These are phyloP conservation scores for Syngnathus rostellatus DNA, from an alignment of 2,797 vertebrate genomes.

Conservation along the genomic window DNA sequence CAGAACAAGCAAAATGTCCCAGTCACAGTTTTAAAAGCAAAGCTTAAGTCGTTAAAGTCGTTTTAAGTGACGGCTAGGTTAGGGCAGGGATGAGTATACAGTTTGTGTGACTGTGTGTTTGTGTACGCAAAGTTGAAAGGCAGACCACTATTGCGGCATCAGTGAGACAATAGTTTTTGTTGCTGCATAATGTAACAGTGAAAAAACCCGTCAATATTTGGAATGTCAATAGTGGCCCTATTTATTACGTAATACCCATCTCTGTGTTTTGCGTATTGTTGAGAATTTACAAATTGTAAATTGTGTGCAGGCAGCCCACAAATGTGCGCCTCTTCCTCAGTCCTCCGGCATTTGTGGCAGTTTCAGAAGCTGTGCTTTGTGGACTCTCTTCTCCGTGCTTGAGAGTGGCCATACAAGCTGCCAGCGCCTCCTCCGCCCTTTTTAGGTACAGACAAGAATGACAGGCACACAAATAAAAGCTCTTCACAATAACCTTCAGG, in stretches of 20 bases:
- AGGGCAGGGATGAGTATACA: neutral
- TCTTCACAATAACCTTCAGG: neutral
- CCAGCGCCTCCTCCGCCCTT: constrained; percentile 72
- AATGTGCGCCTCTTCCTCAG: constrained; percentile 80
- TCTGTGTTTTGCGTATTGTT: neutral
- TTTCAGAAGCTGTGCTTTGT: constrained; percentile 65
- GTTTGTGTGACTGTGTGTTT: constrained; percentile 7
- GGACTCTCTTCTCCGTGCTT: constrained; percentile 74
- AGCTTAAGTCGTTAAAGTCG: neutral
- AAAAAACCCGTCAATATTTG: constrained; percentile 31
- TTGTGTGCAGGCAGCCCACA: constrained; percentile 73
- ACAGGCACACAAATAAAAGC: neutral
- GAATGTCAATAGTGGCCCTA: constrained; percentile 26
- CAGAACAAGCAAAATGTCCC: constrained; percentile 31
- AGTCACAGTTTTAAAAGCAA: neutral
- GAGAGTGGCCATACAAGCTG: constrained; percentile 75
- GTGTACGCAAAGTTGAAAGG: constrained; percentile 25
- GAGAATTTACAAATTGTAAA: constrained; percentile 3
- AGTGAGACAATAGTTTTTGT: constrained; percentile 27
- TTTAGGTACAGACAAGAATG: constrained; percentile 70
- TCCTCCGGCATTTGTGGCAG: constrained; percentile 66
- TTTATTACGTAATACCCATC: constrained; percentile 27
- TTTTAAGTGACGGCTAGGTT: neutral
- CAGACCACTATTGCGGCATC: constrained; percentile 49
- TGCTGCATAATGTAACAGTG: constrained; percentile 14